Evolutionary conservation across 2,797 vertebrate genomes (phyloP), one percentile per base, ranked within the genome.

Genomic region (Todus mexicanus): DNA sequence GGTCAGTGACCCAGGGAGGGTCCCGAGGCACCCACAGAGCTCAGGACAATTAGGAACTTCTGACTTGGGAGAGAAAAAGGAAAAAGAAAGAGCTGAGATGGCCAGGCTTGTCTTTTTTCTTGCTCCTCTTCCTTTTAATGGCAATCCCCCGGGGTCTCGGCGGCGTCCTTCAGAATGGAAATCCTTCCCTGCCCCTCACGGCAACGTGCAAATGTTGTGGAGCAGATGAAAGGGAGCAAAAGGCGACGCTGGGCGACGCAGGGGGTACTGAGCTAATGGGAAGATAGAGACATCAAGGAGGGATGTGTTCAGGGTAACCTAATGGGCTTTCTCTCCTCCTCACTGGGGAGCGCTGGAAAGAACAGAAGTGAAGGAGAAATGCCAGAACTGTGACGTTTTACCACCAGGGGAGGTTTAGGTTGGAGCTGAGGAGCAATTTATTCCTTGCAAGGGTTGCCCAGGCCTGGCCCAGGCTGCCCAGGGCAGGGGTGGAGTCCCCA

Each of bases 121-220:
- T 77, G 37, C 60, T 76, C 19, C 3, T 45, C 84, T 65, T 61
- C 70, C 22, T 76, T 94, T 94, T 93, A 93, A 92, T 78, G 85
- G 92, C 69, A 89, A 75, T 75, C 56, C 95, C 96, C 92, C 1
- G 5, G 95, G 81, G 90, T 45, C 92, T 87, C 31, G 5, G 61
- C 7, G 3, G 68, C 33, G 20, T 84, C 82, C 91, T 86, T 92
- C 75, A 71, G 64, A 94, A 84, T 91, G 94, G 94, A 95, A 95
- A 95, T 80, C 84, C 88, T 84, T 40, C 87, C 81, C 90, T 94
- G 84, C 75, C 87, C 82, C 92, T 86, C 27, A 15, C 7, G 81
- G 79, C 65, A 60, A 29, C 0, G 5, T 7, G 12, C 74, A 91
- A 94, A 93, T 86, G 89, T 53, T 40, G 20, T 35, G 3, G 54